These are phyloP conservation scores for Prostheceraeus crozeri DNA, from an alignment of 2,888 invertebrate genomes.

Conservation along the genomic window DNA sequence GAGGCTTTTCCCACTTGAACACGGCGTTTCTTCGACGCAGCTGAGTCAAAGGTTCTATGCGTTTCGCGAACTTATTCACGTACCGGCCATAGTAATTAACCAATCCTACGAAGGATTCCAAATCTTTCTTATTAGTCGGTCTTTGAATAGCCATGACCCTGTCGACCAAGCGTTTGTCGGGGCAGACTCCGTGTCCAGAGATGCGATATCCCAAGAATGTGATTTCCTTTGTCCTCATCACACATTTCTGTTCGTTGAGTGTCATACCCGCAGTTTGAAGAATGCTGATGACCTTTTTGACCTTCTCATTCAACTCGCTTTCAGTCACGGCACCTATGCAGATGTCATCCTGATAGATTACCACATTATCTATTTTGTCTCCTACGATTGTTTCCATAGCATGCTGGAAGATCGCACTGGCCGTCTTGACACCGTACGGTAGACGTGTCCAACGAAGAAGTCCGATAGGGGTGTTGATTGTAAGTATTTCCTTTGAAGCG, in stretches of 20 bases:
- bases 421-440: constrained; percentile 29
- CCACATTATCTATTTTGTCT: constrained; percentile 6
- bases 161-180: constrained; percentile 29
- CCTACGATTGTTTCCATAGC: constrained; percentile 31
- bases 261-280: constrained; percentile 32
- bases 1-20: constrained; percentile 25
- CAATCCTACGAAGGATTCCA: constrained; percentile 29
- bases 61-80: constrained; percentile 29
- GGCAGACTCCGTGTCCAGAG: constrained; percentile 23
- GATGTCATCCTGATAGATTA: constrained; percentile 35
- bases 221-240: constrained; percentile 28
- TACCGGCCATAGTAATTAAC: constrained; percentile 19
- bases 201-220: constrained; percentile 27
- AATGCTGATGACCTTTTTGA: constrained; percentile 14
- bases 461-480: constrained; percentile 30
- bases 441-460: constrained; percentile 33
- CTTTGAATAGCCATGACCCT: constrained; percentile 12
- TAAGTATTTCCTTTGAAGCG: constrained; percentile 19
- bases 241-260: constrained; percentile 35
- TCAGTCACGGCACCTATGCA: constrained; percentile 11
- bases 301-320: constrained; percentile 24
- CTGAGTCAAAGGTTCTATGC: constrained; percentile 30
- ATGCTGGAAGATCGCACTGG: constrained; percentile 30
- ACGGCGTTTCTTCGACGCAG: constrained; percentile 1
- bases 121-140: constrained; percentile 27